Percentiles rank a stretch among this genome's conserved stretches.
Evolutionary conservation across 2,797 vertebrate genomes (phyloP).

Genomic region (Streptopelia turtur): DNA sequence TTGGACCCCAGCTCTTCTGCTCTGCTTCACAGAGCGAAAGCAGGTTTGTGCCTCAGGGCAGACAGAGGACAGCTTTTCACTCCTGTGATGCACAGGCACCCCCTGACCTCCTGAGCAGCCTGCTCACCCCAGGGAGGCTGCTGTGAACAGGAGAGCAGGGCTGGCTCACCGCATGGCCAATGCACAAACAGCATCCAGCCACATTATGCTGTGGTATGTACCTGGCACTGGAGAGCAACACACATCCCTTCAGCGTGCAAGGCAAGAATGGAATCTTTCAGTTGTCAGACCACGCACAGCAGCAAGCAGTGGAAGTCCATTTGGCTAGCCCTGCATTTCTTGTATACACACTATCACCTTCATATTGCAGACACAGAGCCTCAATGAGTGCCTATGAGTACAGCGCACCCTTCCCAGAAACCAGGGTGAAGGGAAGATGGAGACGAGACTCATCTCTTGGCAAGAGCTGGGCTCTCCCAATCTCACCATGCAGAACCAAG

Average conservation of each 20-base stretch:
- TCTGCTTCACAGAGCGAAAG: slow-evolving; percentile 27
- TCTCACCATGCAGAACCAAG: neutral
- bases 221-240: neutral
- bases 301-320: neutral
- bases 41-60: slow-evolving; percentile 25
- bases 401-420: neutral
- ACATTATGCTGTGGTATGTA: neutral
- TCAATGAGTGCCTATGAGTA: neutral
- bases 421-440: neutral
- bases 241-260: neutral
- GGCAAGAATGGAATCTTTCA: neutral
- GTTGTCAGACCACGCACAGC: neutral
- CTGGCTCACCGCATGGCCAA: neutral
- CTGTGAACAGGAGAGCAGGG: neutral
- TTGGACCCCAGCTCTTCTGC: neutral
- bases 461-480: neutral
- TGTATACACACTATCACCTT: neutral
- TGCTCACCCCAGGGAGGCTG: neutral
- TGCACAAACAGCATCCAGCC: neutral
- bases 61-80: slow-evolving; percentile 22
- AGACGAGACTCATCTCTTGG: neutral
- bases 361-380: neutral
- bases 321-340: neutral
- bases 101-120: neutral
- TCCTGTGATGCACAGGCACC: neutral